Evolutionary conservation across 2,797 vertebrate genomes (phyloP).

Genomic region (Apogon hyalosoma): DNA sequence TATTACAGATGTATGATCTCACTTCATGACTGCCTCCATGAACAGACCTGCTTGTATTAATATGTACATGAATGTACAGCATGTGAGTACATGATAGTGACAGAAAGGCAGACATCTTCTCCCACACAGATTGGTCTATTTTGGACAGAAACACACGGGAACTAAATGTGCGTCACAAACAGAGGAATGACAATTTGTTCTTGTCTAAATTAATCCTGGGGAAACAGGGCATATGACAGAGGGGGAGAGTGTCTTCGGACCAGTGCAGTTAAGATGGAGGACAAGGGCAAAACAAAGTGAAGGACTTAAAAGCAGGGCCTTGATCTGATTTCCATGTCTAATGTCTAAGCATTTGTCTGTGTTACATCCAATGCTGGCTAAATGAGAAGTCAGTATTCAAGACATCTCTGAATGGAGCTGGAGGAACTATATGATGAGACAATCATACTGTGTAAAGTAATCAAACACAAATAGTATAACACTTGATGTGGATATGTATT

Average conservation of each 20-base stretch:
- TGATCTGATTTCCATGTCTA: slow-evolving; percentile 11
- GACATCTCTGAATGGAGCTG: not conserved
- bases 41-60: not conserved
- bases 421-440: not conserved
- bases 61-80: not conserved
- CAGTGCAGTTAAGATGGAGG: slow-evolving; percentile 23
- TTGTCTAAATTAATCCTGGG: slow-evolving; percentile 44
- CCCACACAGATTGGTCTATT: slow-evolving; percentile 43
- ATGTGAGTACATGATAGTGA: slow-evolving; percentile 16
- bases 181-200: slow-evolving; percentile 38
- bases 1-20: not conserved
- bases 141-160: slow-evolving; percentile 20
- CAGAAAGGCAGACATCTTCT: not conserved
- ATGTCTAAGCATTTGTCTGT: not conserved
- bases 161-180: slow-evolving; percentile 49
- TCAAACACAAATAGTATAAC: not conserved
- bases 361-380: not conserved
- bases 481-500: not conserved
- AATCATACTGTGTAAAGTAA: not conserved
- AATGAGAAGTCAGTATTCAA: not conserved
- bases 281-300: slow-evolving; percentile 8
- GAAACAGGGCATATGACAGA: slow-evolving; percentile 33
- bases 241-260: slow-evolving; percentile 12
- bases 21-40: not conserved
- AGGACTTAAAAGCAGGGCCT: slow-evolving; percentile 2